Percentiles rank a stretch among this genome's conserved stretches.
Conservation (phyloP, 1,140 invertebrate genomes). For the Drosophila eugracilis region DNA sequence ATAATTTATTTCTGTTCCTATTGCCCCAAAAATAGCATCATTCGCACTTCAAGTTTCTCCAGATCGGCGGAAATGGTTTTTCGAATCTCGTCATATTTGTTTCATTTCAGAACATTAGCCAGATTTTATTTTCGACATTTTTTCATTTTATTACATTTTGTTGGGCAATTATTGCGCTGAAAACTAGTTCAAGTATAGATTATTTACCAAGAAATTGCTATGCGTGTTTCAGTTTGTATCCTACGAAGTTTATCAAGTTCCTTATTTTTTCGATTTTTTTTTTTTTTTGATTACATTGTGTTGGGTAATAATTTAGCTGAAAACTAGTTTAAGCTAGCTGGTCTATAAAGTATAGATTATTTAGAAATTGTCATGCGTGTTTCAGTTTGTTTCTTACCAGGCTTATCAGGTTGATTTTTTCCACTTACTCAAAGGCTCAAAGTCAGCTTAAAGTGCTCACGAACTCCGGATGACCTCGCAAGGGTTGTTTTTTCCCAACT, state of each 20-base stretch:
- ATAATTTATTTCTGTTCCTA: conserved; percentile 71
- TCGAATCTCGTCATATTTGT: conserved; percentile 75
- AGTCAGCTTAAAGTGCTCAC: conserved; percentile 64
- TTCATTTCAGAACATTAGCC: conserved; percentile 76
- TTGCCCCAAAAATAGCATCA: conserved; percentile 49
- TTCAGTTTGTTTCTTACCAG: conserved; percentile 26
- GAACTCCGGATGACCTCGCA: conserved; percentile 59
- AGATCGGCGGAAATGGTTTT: conserved; percentile 67
- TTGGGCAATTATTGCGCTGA: conserved; percentile 32
- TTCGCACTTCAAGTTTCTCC: conserved; percentile 53
- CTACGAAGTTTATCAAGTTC: conserved; percentile 56
- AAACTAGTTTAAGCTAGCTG: conserved; percentile 66
- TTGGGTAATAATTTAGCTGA: conserved; percentile 32
- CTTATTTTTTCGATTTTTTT: conserved; percentile 41
- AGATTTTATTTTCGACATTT: conserved; percentile 51
- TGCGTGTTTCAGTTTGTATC: conserved; percentile 19
- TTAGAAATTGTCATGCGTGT: conserved; percentile 63
- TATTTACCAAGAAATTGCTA: neutral
- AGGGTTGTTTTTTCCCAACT: conserved; percentile 57
- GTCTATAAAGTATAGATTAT: conserved; percentile 59
- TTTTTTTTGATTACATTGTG: conserved; percentile 4
- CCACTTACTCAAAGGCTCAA: conserved; percentile 25
- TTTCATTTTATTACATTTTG: conserved; percentile 4
- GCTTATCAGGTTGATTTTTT: conserved; percentile 65
- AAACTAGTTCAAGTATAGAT: conserved; percentile 62